phyloP scores from a whole-genome alignment of 2,888 invertebrate genomes.

The Amorpha juglandis region DNA sequence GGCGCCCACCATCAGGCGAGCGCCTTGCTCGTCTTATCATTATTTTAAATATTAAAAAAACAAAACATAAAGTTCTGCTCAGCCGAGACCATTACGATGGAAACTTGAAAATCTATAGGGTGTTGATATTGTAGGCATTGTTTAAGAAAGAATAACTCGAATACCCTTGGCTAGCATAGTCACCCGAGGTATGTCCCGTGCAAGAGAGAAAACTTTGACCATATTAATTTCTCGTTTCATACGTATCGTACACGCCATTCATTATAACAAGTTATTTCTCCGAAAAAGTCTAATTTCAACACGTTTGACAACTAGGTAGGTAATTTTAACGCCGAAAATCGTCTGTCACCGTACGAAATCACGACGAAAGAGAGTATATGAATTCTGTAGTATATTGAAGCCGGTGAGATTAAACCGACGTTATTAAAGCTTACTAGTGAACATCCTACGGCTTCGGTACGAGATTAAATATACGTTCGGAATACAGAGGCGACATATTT shows the following conservation, averaged over 20 bases:
- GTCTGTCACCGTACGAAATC: slow-evolving; percentile 30
- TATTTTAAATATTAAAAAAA: too few relatives aligned
- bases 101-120: too few relatives aligned
- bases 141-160: too few relatives aligned
- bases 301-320: slow-evolving; percentile 23
- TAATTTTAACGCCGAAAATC: slow-evolving; percentile 24
- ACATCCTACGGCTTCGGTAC: slow-evolving; percentile 28
- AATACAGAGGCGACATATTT: slow-evolving; percentile 20
- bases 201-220: too few relatives aligned
- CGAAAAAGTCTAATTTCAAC: slow-evolving; percentile 26
- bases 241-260: too few relatives aligned
- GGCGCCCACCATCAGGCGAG: too few relatives aligned
- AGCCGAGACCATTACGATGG: too few relatives aligned
- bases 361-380: slow-evolving; percentile 36
- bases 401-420: slow-evolving; percentile 59
- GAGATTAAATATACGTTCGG: slow-evolving; percentile 23
- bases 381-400: slow-evolving; percentile 50
- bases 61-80: too few relatives aligned
- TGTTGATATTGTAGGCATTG: too few relatives aligned
- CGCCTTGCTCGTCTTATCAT: too few relatives aligned
- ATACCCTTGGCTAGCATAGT: too few relatives aligned
- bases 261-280: slow-evolving; percentile 31
- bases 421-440: slow-evolving; percentile 52
- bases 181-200: too few relatives aligned
- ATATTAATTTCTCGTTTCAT: slow-evolving; percentile 3